A percentile compares a stretch with the other conserved stretches of the same genome.
These are phyloP conservation scores for Drosophila dives DNA, from an alignment of 2,888 invertebrate genomes.

Conservation along the genomic window DNA sequence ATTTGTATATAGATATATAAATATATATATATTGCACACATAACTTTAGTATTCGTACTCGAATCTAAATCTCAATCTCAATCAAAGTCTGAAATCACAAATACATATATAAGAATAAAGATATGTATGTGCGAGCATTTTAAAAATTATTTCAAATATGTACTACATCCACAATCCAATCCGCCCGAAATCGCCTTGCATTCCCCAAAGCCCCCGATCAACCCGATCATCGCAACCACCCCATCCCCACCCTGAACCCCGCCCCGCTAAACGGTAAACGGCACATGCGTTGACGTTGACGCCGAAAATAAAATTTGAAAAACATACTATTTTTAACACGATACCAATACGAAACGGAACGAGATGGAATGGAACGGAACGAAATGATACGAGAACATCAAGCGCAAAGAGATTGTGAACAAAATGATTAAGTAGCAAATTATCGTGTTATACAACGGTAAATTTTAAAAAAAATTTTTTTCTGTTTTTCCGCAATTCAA, in stretches of 20 bases:
- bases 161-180: slow-evolving; percentile 57
- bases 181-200: slow-evolving; percentile 29
- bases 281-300: slow-evolving; percentile 75
- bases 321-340: slow-evolving; percentile 78
- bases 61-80: slow-evolving; percentile 34
- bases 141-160: slow-evolving; percentile 75
- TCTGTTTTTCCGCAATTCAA: slow-evolving; percentile 9
- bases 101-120: slow-evolving; percentile 6
- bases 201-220: slow-evolving; percentile 6
- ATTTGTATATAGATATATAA: background rate
- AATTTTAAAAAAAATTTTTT: no score
- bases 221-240: slow-evolving; percentile 2
- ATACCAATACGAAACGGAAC: slow-evolving; percentile 61
- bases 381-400: slow-evolving; percentile 29
- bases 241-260: slow-evolving; percentile 5
- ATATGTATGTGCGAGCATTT: slow-evolving; percentile 42
- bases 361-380: slow-evolving; percentile 54
- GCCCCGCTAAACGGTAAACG: slow-evolving; percentile 23
- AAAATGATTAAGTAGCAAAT: slow-evolving; percentile 79
- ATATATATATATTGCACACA: slow-evolving; percentile 18
- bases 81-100: slow-evolving; percentile 39
- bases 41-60: slow-evolving; percentile 39
- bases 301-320: slow-evolving; percentile 78
- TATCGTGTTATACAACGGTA: slow-evolving; percentile 79
- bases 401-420: slow-evolving; percentile 53